These are phyloP conservation scores for Macaria liturata DNA, from an alignment of 2,888 invertebrate species.

Conservation along the genomic window DNA sequence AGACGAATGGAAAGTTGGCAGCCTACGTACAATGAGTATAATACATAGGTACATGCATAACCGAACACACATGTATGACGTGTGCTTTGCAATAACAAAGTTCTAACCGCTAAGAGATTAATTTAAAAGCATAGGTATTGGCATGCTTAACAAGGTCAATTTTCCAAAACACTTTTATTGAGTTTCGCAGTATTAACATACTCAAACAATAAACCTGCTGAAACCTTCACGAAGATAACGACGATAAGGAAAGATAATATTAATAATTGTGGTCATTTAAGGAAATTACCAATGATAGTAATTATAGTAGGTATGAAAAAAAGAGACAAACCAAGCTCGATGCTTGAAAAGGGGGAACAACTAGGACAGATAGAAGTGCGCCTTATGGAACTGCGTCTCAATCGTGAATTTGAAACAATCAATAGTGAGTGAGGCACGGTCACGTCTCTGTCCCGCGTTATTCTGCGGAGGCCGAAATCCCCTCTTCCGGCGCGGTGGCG, in stretches of 20 bases:
- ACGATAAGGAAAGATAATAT: too few species aligned
- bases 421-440: slow-evolving; percentile 79
- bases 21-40: slow-evolving; percentile 47
- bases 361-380: background rate
- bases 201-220: too few species aligned
- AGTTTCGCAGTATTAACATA: too few species aligned
- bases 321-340: too few species aligned
- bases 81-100: slow-evolving; percentile 15
- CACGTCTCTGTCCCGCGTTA: slow-evolving; percentile 78
- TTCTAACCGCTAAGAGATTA: background rate
- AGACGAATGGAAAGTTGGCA: slow-evolving; percentile 77
- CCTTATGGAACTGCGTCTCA: slow-evolving; percentile 14
- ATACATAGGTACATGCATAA: slow-evolving; percentile 29
- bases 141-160: background rate
- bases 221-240: too few species aligned
- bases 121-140: background rate
- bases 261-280: too few species aligned
- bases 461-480: slow-evolving; percentile 74
- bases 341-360: too few species aligned
- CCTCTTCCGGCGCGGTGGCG: slow-evolving; percentile 72
- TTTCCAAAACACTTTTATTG: too few species aligned
- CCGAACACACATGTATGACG: slow-evolving; percentile 10
- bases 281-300: too few species aligned
- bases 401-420: slow-evolving; percentile 65
- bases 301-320: too few species aligned